phyloP scores from a whole-genome alignment of 1,140 invertebrate genomes.

The Micrasema longulum region DNA sequence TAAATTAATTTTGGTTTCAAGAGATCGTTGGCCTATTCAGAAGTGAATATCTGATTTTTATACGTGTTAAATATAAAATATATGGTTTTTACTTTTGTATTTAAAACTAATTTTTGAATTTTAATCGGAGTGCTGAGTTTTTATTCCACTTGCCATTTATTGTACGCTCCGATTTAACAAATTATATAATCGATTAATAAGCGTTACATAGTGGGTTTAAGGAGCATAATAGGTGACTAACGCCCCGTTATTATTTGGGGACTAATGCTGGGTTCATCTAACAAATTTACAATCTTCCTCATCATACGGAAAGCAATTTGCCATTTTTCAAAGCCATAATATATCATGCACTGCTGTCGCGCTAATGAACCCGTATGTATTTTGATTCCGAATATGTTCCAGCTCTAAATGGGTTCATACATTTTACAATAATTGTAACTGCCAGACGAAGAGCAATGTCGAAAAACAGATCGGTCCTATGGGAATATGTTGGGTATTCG shows the following conservation, averaged over 20 bases:
- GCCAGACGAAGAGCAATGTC: slow-evolving; percentile 2
- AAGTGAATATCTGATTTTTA: too few relatives aligned
- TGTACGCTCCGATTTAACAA: too few relatives aligned
- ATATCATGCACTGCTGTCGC: slow-evolving; percentile 10
- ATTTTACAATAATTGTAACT: slow-evolving; percentile 29
- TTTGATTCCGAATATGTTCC: slow-evolving; percentile 17
- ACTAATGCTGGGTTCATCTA: background rate
- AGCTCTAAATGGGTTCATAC: slow-evolving; percentile 14
- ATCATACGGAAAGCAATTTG: slow-evolving; percentile 11
- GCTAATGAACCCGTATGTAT: slow-evolving; percentile 18
- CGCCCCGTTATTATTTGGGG: background rate
- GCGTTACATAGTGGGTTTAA: too few relatives aligned
- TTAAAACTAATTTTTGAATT: too few relatives aligned
- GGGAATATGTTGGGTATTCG: slow-evolving; percentile 1
- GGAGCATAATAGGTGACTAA: too few relatives aligned
- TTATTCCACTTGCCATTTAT: too few relatives aligned
- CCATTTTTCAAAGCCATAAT: slow-evolving; percentile 10
- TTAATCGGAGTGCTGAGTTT: too few relatives aligned
- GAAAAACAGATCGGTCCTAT: slow-evolving; percentile 26
- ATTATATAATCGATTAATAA: too few relatives aligned
- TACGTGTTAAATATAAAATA: too few relatives aligned
- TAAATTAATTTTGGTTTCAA: too few relatives aligned
- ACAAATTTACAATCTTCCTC: background rate
- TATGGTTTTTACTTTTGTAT: too few relatives aligned
- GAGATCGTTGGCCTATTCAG: too few relatives aligned